Evolutionary conservation across 30 jellyfish, hydroid and myxozoan genomes (phyloP).

Genomic region (Pelagia noctiluca): DNA sequence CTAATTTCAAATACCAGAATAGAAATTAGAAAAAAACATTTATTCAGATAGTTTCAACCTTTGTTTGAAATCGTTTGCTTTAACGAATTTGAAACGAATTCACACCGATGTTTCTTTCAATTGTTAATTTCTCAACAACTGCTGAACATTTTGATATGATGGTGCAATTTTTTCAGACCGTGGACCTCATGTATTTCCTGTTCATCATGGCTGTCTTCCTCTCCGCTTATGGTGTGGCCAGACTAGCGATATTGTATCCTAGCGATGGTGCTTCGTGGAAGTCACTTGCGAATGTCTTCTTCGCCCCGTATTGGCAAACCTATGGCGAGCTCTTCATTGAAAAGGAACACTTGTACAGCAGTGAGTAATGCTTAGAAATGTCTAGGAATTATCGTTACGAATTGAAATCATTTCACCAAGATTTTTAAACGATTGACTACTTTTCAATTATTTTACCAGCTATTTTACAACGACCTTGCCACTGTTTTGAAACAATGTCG

Average conservation of each 20-base stretch:
- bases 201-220: slow-evolving; percentile 91
- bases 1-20: too few species aligned
- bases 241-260: slow-evolving; percentile 79
- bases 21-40: too few species aligned
- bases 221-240: slow-evolving; percentile 93
- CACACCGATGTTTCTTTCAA: too few species aligned
- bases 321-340: slow-evolving; percentile 95
- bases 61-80: too few species aligned
- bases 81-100: too few species aligned
- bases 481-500: too few species aligned
- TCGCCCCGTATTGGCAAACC: slow-evolving; percentile 92
- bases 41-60: too few species aligned
- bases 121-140: too few species aligned
- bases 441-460: too few species aligned
- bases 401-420: neutral
- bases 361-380: neutral
- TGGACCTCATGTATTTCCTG: slow-evolving; percentile 86
- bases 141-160: neutral
- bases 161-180: slow-evolving; percentile 58
- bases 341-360: slow-evolving; percentile 61
- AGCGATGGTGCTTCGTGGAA: slow-evolving; percentile 58
- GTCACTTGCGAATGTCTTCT: slow-evolving; percentile 74
- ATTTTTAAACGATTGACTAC: too few species aligned
- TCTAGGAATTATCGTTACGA: neutral
- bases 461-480: too few species aligned